Conservation (phyloP, 2,888 invertebrate species). For the Andrena marginata region DNA sequence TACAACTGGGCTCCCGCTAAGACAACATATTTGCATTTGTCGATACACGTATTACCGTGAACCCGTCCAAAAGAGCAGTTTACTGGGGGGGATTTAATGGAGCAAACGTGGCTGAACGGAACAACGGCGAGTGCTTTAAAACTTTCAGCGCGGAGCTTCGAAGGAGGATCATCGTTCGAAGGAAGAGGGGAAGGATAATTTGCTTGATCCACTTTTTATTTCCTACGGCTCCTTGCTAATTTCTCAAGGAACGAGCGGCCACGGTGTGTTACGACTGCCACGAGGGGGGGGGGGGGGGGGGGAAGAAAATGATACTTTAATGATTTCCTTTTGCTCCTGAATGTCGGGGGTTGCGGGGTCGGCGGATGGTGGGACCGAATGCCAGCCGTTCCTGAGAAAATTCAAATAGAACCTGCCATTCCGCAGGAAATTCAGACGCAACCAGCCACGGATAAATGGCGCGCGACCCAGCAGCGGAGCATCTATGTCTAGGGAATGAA, state of each 20-base stretch:
- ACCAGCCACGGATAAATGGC: conserved; percentile 4
- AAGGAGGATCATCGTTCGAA: no score
- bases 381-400: conserved; percentile 36
- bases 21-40: conserved; percentile 39
- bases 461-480: not conserved
- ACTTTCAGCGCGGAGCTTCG: no score
- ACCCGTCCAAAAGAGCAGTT: not conserved
- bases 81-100: not conserved
- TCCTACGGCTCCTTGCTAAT: conserved; percentile 28
- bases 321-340: conserved; percentile 43
- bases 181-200: no score
- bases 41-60: conserved; percentile 9
- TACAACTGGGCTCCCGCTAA: conserved; percentile 18
- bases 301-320: conserved; percentile 44
- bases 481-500: not conserved
- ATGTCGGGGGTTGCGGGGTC: conserved; percentile 22
- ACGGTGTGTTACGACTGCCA: not conserved
- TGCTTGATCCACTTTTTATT: conserved; percentile 5
- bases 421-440: conserved; percentile 10
- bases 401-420: conserved; percentile 21
- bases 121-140: not conserved
- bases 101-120: not conserved
- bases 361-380: conserved; percentile 21
- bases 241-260: conserved; percentile 17
- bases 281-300: not conserved